Evolutionary conservation across 2,797 vertebrate genomes (phyloP), one percentile per base, ranked within the genome.

Genomic region (Epinephelus malabaricus): DNA sequence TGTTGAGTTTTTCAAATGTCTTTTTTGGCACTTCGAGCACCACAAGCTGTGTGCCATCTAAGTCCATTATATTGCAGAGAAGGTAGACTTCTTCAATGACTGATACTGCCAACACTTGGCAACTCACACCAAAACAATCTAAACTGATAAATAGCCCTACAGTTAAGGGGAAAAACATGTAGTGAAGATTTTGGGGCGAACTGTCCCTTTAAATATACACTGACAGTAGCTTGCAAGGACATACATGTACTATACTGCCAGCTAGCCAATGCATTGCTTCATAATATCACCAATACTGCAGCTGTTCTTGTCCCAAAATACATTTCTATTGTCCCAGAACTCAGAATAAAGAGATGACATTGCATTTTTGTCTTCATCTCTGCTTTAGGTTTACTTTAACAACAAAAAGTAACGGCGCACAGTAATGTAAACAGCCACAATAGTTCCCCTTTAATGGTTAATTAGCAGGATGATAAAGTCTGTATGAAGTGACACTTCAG

Each of bases 381-480:
- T 47, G 3, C 17, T 67, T 60, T 30, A 50, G 30, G 10, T 55
- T 45, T 61, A 38, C 25, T 43, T 62, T 45, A 23, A 19, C 4
- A 34, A 40, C n/a, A 56, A 61, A 65, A 58, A 30, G 40, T 21
- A 69, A 61, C 7, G 7, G 15, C 38, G 43, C 60, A 23, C 14
- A 27, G 61, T 49, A 21, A 64, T 50, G 23, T 53, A 71, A 86
- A 72, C 40, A 19, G 19, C 10, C 71, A 66, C 49, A 63, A 65
- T 63, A 47, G 13, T 59, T 77, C 25, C 10, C 15, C n/a, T 62
- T 65, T 59, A 77, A 83, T 63, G 40, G 25, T 54, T 79, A 60
- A 76, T 87, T 81, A 65, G 25, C 51, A 18, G 60, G 45, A 84
- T 67, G 60, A 83, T 78, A 78, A 86, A 69, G 60, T 73, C 55